Base-by-base conservation (phyloP, 2,797 vertebrate genomes). In the Gymnocypris eckloni region DNA sequence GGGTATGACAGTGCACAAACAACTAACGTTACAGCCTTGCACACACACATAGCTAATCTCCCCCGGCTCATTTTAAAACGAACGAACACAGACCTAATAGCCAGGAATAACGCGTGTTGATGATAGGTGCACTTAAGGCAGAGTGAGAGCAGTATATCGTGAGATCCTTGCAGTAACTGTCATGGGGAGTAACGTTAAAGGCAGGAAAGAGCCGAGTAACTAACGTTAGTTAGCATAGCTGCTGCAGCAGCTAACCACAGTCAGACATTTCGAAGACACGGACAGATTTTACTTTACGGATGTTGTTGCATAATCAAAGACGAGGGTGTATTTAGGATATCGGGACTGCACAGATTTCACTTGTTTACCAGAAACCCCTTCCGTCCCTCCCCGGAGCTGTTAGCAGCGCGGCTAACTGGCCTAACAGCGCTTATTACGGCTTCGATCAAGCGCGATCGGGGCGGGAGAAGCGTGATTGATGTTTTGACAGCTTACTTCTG, bases 1-100 rank as follows among this genome's bases (percentile, higher is more conserved):
- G 88, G 86, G 90, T 88, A 90, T 91, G 89, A 90, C 89, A 81
- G 82, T 91, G 89, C 89, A 90, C 87, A 90, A 90, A 90, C 88
- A 80, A 73, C 45, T 81, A n/a, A n/a, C n/a, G n/a, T n/a, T n/a
- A 48, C 37, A 72, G 25, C 43, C 22, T 18, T 81, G 28, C 69
- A 64, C 43, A 61, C 67, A 64, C 39, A 72, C 75, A 71, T 33
- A 25, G n/a, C 15, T 39, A 43, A 25, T 28, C 39, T 28, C 4
- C 1, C 11, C 20, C 7, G 33, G 39, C 4, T 66, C 4, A 45
- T 48, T 45, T 66, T 6, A 48, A 48, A 71, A 37, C 22, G 39
- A 45, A 64, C 18, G 4, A 52, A 4, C 18, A 71, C 33, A 25
- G 22, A 41, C 2, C 1, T 16, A 73, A 43, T 4, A 9, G 39